Percentiles rank a stretch among this genome's conserved stretches.
phyloP scores from a whole-genome alignment of 2,113 vertebrate species.

The Paedocypris sp. region DNA sequence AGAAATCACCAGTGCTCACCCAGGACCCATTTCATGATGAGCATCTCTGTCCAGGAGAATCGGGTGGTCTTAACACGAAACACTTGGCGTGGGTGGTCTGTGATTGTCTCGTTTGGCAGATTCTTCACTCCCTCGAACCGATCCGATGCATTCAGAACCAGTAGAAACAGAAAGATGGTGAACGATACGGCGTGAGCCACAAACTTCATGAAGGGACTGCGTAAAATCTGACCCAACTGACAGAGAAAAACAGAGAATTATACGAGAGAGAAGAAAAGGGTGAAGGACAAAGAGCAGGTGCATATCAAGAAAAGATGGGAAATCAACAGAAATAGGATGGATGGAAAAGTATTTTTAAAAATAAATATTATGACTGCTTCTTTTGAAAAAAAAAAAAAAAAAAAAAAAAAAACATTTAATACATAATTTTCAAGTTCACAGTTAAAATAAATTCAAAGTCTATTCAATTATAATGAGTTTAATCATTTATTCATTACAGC shows the following conservation, averaged over 20 bases:
- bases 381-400: no score
- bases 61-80: conserved; percentile 94
- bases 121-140: conserved; percentile 92
- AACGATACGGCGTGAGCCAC: conserved; percentile 94
- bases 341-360: no score
- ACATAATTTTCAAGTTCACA: no score
- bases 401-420: no score
- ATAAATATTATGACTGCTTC: no score
- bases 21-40: conserved; percentile 97
- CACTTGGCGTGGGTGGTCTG: conserved; percentile 86
- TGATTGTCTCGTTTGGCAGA: conserved; percentile 91
- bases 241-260: not conserved
- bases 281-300: no score
- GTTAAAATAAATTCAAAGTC: no score
- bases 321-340: no score
- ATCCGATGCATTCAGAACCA: conserved; percentile 87
- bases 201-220: conserved; percentile 98
- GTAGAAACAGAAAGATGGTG: conserved; percentile 84
- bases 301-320: no score
- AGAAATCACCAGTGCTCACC: conserved; percentile 71
- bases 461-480: no score
- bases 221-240: conserved; percentile 82
- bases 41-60: conserved; percentile 94
- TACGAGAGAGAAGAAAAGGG: not conserved
- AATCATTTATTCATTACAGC: no score